phyloP scores from a whole-genome alignment of 2,888 invertebrate species.

The Oasisia sp. region DNA sequence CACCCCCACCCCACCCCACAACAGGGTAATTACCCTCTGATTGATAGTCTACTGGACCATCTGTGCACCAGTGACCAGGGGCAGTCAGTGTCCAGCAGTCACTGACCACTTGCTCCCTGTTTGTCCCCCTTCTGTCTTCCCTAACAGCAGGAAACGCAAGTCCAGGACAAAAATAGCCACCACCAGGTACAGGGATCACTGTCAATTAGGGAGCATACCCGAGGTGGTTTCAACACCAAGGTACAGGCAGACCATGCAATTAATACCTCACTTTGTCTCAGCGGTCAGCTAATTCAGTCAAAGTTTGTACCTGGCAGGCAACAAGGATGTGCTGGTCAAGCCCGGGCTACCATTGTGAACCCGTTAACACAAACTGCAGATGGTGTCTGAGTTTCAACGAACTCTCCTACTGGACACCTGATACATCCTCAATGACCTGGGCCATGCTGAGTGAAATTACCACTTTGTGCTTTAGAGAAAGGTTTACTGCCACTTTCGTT shows the following conservation, averaged over 20 bases:
- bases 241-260: not conserved
- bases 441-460: too few species aligned
- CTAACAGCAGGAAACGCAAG: not conserved
- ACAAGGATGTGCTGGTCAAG: not conserved
- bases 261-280: not conserved
- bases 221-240: not conserved
- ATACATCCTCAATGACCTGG: too few species aligned
- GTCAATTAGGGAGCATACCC: slow-evolving; percentile 17
- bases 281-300: not conserved
- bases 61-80: slow-evolving; percentile 22
- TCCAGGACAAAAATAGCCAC: not conserved
- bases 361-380: not conserved
- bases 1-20: not conserved
- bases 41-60: not conserved
- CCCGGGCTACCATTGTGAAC: not conserved
- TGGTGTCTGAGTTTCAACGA: not conserved
- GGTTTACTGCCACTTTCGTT: too few species aligned
- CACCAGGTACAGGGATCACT: slow-evolving; percentile 14
- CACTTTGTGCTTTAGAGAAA: too few species aligned
- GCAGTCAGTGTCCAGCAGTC: not conserved
- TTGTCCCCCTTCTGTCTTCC: not conserved
- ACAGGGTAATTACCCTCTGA: slow-evolving; percentile 13
- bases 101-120: not conserved
- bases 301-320: not conserved
- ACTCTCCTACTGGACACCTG: too few species aligned